Evolutionary conservation across 2,113 vertebrate genomes (phyloP).

Genomic region (Bettongia penicillata): DNA sequence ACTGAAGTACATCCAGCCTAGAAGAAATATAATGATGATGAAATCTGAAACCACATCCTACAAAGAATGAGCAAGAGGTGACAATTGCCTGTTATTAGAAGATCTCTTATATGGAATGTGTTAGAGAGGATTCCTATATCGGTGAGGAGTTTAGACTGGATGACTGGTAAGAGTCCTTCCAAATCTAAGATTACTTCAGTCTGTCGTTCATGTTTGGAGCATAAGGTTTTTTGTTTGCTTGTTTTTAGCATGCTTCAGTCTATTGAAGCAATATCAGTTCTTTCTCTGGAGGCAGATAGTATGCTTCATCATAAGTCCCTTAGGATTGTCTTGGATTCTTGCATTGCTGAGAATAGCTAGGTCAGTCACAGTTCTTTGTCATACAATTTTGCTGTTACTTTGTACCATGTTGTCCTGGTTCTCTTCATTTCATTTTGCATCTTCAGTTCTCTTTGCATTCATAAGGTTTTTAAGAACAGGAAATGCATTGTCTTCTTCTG

Average conservation of each 20-base stretch:
- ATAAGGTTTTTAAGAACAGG: neutral
- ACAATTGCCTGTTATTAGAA: neutral
- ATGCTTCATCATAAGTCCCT: too few species aligned
- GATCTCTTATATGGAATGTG: neutral
- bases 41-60: neutral
- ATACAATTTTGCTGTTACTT: too few species aligned
- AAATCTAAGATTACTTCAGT: neutral
- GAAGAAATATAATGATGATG: neutral
- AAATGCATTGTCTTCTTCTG: neutral
- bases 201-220: neutral
- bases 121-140: neutral
- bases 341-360: too few species aligned
- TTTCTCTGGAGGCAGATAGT: too few species aligned
- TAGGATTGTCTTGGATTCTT: too few species aligned
- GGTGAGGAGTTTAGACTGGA: neutral
- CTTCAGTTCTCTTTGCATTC: too few species aligned
- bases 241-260: too few species aligned
- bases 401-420: too few species aligned
- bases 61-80: neutral
- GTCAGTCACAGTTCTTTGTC: too few species aligned
- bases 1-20: neutral
- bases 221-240: neutral
- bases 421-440: too few species aligned
- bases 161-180: neutral
- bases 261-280: too few species aligned